Conservation (phyloP, 1,140 invertebrate species). For the Trinorchestia longiramus region DNA sequence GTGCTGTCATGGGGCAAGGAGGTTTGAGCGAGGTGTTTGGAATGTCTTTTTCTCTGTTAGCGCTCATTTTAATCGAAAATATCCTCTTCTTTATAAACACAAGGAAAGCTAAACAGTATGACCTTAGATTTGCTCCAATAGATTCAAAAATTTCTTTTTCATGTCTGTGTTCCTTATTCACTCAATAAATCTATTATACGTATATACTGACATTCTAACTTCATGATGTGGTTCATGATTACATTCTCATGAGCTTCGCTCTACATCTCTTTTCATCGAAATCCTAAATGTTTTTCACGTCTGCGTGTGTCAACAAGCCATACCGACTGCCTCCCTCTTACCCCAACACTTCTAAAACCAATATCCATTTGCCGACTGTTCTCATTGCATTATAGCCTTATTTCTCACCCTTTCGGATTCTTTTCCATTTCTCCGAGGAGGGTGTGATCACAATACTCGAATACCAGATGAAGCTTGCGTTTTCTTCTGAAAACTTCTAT, state of each 20-base stretch:
- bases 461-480: slow-evolving; percentile 95
- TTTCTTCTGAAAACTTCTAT: slow-evolving; percentile 98
- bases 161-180: background rate
- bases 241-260: background rate
- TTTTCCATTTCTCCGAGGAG: slow-evolving; percentile 96
- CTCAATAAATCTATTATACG: background rate
- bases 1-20: no score
- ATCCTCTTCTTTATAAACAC: background rate
- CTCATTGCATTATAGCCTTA: background rate
- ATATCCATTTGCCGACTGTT: background rate
- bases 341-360: background rate
- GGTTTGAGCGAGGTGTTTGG: no score
- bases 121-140: background rate
- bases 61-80: background rate
- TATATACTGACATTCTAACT: background rate
- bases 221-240: background rate
- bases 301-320: background rate
- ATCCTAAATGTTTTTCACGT: background rate
- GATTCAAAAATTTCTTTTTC: background rate
- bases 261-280: background rate
- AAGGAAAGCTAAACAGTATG: background rate
- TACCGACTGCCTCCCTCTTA: background rate
- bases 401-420: slow-evolving; percentile 79
- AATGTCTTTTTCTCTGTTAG: background rate
- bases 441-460: slow-evolving; percentile 98